Evolutionary conservation across 2,113 vertebrate species (phyloP).

Genomic region (Stictonetta naevosa): DNA sequence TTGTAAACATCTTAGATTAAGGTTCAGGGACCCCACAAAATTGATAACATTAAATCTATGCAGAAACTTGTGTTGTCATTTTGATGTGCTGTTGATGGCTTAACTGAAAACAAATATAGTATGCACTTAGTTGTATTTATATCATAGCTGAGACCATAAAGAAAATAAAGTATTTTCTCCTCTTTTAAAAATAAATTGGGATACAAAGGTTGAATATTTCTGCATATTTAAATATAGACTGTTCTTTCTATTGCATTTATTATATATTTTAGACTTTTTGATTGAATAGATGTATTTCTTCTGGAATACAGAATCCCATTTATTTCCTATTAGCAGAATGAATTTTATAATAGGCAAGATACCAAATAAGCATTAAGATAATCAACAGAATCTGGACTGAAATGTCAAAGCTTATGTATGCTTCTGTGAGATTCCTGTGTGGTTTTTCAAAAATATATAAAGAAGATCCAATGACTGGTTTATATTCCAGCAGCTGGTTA

Average conservation of each 20-base stretch:
- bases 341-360: background rate
- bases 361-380: background rate
- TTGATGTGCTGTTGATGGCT: background rate
- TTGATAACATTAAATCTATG: background rate
- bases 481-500: background rate
- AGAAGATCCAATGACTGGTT: background rate
- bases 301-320: background rate
- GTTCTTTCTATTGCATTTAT: background rate
- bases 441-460: background rate
- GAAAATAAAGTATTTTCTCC: background rate
- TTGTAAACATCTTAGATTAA: background rate
- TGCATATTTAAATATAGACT: background rate
- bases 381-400: background rate
- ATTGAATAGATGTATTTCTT: background rate
- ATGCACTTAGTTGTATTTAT: background rate
- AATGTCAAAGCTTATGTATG: background rate
- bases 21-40: background rate
- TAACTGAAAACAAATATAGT: background rate
- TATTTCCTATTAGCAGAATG: background rate
- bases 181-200: background rate
- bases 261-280: background rate
- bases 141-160: background rate
- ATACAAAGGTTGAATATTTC: background rate
- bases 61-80: accelerated
- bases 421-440: background rate